A percentile compares a stretch with the other conserved stretches of the same genome.
phyloP scores from a whole-genome alignment of 2,888 invertebrate species.

The Megalurothrips usitatus region DNA sequence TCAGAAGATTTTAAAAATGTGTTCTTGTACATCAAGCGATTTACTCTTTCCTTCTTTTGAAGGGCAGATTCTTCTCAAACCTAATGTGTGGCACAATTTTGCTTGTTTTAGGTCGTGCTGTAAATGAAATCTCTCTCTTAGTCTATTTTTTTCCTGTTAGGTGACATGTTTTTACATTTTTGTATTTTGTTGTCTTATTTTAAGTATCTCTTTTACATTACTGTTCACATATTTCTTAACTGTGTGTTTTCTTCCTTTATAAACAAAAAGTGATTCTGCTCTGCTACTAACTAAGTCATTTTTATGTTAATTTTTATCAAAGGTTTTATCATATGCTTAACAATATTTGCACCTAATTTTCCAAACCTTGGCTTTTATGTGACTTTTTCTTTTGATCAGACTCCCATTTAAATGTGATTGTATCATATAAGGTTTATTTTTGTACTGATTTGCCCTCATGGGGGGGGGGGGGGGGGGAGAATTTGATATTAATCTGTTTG shows the following conservation, averaged over 20 bases:
- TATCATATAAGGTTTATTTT: too few relatives aligned
- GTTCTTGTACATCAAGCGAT: neutral
- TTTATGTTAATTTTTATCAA: neutral
- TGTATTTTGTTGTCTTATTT: neutral
- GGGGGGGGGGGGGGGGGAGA: too few relatives aligned
- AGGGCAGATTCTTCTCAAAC: neutral
- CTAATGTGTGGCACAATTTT: neutral
- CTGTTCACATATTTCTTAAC: neutral
- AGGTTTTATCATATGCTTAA: neutral
- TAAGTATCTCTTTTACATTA: neutral
- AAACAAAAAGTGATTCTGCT: neutral
- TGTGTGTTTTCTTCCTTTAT: neutral
- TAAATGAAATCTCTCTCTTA: neutral
- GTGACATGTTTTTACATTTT: constrained; percentile 1
- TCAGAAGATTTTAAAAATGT: neutral
- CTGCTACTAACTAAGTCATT: neutral
- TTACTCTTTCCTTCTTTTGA: neutral
- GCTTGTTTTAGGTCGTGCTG: neutral
- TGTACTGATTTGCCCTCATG: too few relatives aligned
- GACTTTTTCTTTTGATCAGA: neutral
- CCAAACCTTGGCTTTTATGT: neutral
- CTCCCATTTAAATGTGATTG: neutral
- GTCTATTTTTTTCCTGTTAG: neutral
- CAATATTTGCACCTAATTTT: neutral
- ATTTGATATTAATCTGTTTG: too few relatives aligned